phyloP scores from a whole-genome alignment of 2,888 invertebrate species.

The Cepaea hortensis region DNA sequence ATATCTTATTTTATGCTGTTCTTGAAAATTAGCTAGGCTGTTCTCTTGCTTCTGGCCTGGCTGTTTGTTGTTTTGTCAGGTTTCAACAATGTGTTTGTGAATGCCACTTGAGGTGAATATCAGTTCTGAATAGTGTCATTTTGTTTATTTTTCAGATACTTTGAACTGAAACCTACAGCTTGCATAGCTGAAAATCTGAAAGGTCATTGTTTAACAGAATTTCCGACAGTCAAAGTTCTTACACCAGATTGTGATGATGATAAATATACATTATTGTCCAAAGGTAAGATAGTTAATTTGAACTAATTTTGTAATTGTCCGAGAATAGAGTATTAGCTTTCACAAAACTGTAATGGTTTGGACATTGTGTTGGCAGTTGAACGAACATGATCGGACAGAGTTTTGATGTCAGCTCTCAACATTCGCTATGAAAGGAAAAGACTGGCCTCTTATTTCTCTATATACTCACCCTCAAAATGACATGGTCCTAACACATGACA shows the following conservation, averaged over 20 bases:
- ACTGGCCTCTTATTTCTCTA: no score
- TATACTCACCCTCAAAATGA: no score
- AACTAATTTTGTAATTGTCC: no score
- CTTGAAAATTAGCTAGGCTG: no score
- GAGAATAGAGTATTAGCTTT: no score
- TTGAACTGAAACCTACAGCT: constrained; percentile 51
- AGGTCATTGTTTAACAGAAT: constrained; percentile 59
- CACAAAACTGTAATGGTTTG: no score
- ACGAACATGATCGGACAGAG: no score
- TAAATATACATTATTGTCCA: constrained; percentile 13
- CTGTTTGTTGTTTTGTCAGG: neutral
- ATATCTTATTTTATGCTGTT: no score
- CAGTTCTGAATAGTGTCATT: neutral
- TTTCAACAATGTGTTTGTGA: neutral
- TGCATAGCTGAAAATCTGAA: constrained; percentile 58
- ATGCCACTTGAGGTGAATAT: neutral
- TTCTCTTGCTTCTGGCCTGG: neutral
- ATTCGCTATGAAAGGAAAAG: no score
- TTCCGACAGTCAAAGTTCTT: constrained; percentile 56
- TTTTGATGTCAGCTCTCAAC: no score
- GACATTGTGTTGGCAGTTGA: no score
- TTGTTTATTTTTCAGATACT: constrained; percentile 53
- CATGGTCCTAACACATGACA: no score
- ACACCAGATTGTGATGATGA: neutral
- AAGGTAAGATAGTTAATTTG: constrained; percentile 14